Conservation (phyloP, 2,113 vertebrate genomes). For the Apus apus region DNA sequence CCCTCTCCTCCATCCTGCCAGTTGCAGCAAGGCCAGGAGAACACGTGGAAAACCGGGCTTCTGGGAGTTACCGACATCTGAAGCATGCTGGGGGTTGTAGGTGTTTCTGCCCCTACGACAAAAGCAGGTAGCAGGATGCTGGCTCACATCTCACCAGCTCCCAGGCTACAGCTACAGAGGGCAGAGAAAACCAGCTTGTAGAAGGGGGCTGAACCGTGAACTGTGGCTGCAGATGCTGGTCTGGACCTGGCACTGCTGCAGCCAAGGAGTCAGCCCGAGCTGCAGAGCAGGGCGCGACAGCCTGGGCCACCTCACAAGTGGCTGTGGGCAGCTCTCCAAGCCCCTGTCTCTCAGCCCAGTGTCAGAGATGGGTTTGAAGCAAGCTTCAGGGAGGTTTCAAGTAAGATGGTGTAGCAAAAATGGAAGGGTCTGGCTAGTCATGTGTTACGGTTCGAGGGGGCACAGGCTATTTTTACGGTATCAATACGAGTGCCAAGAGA, state of each 20-base stretch:
- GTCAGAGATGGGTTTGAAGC: neutral
- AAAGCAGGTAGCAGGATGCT: neutral
- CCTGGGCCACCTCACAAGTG: rapidly evolving
- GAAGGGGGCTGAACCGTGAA: neutral
- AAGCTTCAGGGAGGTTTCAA: neutral
- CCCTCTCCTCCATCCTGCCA: neutral
- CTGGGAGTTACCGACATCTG: neutral
- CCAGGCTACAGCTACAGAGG: neutral
- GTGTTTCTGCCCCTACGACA: neutral
- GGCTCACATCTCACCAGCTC: neutral
- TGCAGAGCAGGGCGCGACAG: neutral
- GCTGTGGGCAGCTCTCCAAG: neutral
- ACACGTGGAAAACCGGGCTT: neutral
- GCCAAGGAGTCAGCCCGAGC: neutral
- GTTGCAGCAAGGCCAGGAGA: neutral
- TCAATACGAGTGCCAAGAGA: no score
- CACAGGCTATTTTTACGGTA: no score
- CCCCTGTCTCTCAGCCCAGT: neutral
- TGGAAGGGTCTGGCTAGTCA: neutral
- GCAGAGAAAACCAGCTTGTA: neutral
- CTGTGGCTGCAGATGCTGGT: neutral
- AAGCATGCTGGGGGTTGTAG: neutral
- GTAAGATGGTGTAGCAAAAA: neutral
- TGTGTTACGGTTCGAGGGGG: no score
- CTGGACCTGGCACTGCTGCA: neutral